Evolutionary conservation across 2,888 invertebrate species (phyloP), one percentile per base, ranked within the genome.

Genomic region (Germaria angustata): DNA sequence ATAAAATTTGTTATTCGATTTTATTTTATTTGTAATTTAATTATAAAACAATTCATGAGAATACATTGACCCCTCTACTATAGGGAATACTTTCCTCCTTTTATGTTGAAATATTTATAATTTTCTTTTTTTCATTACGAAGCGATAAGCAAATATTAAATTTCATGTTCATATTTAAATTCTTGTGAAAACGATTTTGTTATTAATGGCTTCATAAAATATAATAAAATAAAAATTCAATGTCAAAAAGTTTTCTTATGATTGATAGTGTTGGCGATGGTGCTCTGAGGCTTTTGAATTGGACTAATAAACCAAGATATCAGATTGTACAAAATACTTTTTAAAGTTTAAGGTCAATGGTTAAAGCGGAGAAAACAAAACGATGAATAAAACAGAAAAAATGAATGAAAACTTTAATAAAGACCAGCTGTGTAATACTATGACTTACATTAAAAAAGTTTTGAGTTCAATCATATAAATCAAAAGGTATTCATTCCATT

Each of bases 161-260:
- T 51, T 66, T 68, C 34, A 69, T 36, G 7, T 34, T 22, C 28
- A 34, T 57, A 32, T 46, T 20, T 44, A 22, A 15, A 44, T 8
- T 32, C 22, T 17, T 32, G 36, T 66, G 75, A 49, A 66, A 59
- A 34, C 51, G 32, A 11, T 59, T 17, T 15, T 39, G 39, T 72
- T 59, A 66, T 79, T 72, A 66, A 79, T 72, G 51, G 34, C 66
- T 69, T 75, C 63, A 76, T 76, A 81, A 78, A 78, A 44, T 63
- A 77, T 8, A 71, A 71, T 36, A 39, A 63, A 57, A 39, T 32
- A 46, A 71, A 77, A 61, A 59, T 81, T 81, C 81, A 81, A 81
- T 81, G 81, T 81, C 81, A 81, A 72, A 78, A 69, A 55, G 13
- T 11, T 28, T 41, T 61, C 36, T 41, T 4, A 8, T 8, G 24